Evolutionary conservation across 2,888 invertebrate genomes (phyloP).

Genomic region (Epiblema foenella): DNA sequence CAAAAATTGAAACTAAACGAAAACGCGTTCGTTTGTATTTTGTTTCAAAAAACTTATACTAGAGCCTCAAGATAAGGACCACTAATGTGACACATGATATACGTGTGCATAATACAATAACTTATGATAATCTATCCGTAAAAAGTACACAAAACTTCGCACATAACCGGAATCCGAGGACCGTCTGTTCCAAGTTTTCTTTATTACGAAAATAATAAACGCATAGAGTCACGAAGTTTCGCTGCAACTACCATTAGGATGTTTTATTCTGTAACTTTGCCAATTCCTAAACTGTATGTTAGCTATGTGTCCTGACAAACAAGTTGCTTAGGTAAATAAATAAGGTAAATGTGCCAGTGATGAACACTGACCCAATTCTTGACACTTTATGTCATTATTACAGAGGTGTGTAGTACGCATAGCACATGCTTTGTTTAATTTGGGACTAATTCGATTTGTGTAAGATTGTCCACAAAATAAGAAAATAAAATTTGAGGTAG

Average conservation of each 20-base stretch:
- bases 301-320: conserved; percentile 28
- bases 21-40: too few species aligned
- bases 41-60: too few species aligned
- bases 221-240: conserved; percentile 33
- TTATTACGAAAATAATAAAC: conserved; percentile 44
- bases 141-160: conserved; percentile 28
- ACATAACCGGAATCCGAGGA: conserved; percentile 34
- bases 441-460: too few species aligned
- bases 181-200: conserved; percentile 38
- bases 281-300: conserved; percentile 36
- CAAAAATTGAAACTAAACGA: too few species aligned
- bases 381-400: too few species aligned
- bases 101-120: not conserved
- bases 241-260: conserved; percentile 42
- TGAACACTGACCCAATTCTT: too few species aligned
- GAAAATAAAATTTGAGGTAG: too few species aligned
- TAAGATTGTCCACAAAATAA: too few species aligned
- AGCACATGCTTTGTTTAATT: too few species aligned
- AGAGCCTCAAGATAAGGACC: too few species aligned
- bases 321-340: conserved; percentile 1
- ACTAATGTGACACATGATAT: not conserved
- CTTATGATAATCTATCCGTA: conserved; percentile 14
- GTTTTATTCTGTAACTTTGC: conserved; percentile 42
- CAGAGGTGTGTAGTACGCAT: too few species aligned
- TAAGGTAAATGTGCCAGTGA: not conserved